These are phyloP conservation scores for Cephus cinctus DNA, from an alignment of 1,140 invertebrate species.

Conservation along the genomic window DNA sequence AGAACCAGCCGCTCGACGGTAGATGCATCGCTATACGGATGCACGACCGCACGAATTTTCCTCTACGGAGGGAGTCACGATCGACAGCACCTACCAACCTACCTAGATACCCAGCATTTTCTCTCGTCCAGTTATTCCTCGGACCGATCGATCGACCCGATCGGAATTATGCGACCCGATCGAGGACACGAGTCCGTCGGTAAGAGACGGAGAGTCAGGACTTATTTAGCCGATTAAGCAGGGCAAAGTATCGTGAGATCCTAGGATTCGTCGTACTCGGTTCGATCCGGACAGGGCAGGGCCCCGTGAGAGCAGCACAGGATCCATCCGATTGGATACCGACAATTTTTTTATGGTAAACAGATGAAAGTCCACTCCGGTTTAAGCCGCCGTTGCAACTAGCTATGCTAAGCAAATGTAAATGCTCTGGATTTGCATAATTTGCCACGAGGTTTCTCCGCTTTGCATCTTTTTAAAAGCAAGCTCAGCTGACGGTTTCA, in stretches of 20 bases:
- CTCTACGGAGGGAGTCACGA: too few relatives aligned
- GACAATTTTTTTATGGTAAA: conserved; percentile 33
- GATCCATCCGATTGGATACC: conserved; percentile 23
- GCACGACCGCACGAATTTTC: too few relatives aligned
- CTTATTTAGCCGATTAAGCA: too few relatives aligned
- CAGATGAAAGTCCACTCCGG: conserved; percentile 31
- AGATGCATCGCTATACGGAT: neutral
- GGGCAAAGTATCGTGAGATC: conserved; percentile 15
- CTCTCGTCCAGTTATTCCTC: too few relatives aligned
- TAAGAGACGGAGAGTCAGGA: too few relatives aligned
- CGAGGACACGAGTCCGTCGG: too few relatives aligned
- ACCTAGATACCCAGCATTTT: too few relatives aligned
- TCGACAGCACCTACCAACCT: too few relatives aligned
- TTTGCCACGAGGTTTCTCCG: conserved; percentile 32
- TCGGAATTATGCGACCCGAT: too few relatives aligned
- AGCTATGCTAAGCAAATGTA: conserved; percentile 36
- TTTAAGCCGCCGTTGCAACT: neutral
- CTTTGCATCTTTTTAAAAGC: conserved; percentile 29
- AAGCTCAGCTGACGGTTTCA: too few relatives aligned
- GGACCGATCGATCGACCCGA: too few relatives aligned
- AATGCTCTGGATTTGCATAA: conserved; percentile 36
- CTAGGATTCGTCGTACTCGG: too few relatives aligned
- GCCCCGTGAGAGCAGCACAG: conserved; percentile 19
- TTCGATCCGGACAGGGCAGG: conserved; percentile 14
- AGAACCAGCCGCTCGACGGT: neutral